Base-by-base conservation (phyloP, 37 sponge, comb jelly and placozoan species). In the Chondrosia reniformis region DNA sequence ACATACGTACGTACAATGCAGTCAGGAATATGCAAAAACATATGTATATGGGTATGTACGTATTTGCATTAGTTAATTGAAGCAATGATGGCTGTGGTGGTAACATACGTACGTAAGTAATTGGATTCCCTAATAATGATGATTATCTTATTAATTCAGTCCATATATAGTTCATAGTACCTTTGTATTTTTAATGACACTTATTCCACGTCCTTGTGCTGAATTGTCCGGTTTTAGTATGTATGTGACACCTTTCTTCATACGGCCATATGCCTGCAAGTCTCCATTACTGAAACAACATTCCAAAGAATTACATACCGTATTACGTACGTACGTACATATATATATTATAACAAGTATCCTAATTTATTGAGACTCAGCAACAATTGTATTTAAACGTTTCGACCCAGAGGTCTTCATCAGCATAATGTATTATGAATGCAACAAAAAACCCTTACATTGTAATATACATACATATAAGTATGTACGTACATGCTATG, bases 121-220 rank as follows among this genome's bases (percentile, higher is more conserved):
- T n/a, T n/a, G n/a, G n/a, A n/a, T n/a, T n/a, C n/a, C n/a, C n/a
- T n/a, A n/a, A n/a, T n/a, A n/a, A n/a, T n/a, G n/a, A n/a, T n/a
- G n/a, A n/a, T n/a, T n/a, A n/a, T n/a, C n/a, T n/a, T n/a, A n/a
- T n/a, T n/a, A n/a, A n/a, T n/a, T n/a, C n/a, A n/a, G n/a, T 49
- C 52, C 52, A 10, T 19, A 19, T 49, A 49, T 15, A 10, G 15
- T 19, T 49, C 10, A 49, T 15, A 49, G 52, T 49, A 93, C 94
- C 89, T 96, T 95, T 12, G 75, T 76, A 45, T 89, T 93, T 54
- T 84, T 91, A 39, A 89, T 92, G 4, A 99, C 36, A 52, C 87
- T 86, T 30, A 99, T 99, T 25, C 99, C 99, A 71, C 89, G 93
- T 27, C 99, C 99, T 75, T 99, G 99, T 65, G 90, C 89, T 9